Evolutionary conservation across 2,797 vertebrate species (phyloP), one percentile per base, ranked within the genome.

Genomic region (Sebastes steindachneri): DNA sequence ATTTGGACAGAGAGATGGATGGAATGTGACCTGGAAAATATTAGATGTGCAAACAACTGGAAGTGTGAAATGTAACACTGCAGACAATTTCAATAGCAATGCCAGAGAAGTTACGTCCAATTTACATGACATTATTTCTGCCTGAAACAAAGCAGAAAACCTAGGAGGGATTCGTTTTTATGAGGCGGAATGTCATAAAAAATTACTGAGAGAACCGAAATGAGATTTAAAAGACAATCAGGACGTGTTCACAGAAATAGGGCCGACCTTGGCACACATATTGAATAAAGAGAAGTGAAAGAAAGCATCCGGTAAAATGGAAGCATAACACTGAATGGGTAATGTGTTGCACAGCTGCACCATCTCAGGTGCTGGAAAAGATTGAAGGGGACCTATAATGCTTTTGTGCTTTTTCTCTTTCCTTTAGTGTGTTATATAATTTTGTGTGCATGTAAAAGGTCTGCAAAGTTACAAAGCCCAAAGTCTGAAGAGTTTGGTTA

Each of bases 1-100:
- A 55, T 9, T 83, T 14, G 69, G 54, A 64, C 33, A 8, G 14
- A 54, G 48, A 84, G 73, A 86, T 15, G 28, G 29, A 83, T 77
- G 41, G 31, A 68, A 55, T 41, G 11, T 23, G 60, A 23, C 0
- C 37, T 53, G 66, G 70, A 79, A 79, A 80, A 70, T 64, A 78
- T 54, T 45, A 10, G 21, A n/a, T 25, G 58, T 48, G 55, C n/a
- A 72, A 55, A 53, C 55, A 78, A 70, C 5, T 35, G 60, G 31
- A 19, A 59, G 62, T 14, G 17, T 53, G 33, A 75, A 80, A 66
- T 17, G 14, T 17, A 48, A 19, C 15, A 48, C 41, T 48, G 7
- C 17, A 48, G 41, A 48, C 17, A 19, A 48, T 19, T 7, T 48
- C 17, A 7, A 48, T 19, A 48, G 41, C 41, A 3, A 19, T 48